Evolutionary conservation across 2,797 vertebrate species (phyloP).

Genomic region (Carapus acus): DNA sequence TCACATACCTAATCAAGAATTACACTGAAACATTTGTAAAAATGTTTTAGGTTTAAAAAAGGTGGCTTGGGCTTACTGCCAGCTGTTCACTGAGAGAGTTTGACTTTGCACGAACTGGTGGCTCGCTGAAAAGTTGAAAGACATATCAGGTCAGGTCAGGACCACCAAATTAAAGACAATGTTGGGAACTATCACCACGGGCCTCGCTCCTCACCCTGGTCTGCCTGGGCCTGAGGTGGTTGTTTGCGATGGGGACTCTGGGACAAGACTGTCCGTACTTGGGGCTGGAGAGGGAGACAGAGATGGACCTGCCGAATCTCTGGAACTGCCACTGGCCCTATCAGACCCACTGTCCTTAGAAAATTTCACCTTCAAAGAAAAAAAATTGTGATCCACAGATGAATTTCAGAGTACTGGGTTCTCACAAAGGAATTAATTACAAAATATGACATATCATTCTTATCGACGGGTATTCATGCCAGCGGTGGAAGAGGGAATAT

Average conservation of each 20-base stretch:
- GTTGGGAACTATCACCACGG: neutral
- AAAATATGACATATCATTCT: no score
- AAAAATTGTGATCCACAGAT: neutral
- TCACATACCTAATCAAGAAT: no score
- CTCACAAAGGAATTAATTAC: no score
- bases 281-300: conserved; percentile 75
- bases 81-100: conserved; percentile 89
- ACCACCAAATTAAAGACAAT: neutral
- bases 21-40: no score
- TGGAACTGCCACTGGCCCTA: conserved; percentile 72
- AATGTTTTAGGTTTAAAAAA: neutral
- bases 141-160: conserved; percentile 1
- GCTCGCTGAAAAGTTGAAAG: conserved; percentile 73
- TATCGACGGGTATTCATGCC: no score
- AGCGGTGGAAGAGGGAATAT: neutral
- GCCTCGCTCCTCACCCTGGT: conserved; percentile 71
- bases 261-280: conserved; percentile 70
- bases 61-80: conserved; percentile 63
- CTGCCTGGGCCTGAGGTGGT: conserved; percentile 69
- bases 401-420: neutral
- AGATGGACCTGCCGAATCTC: conserved; percentile 79
- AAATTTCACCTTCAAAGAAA: conserved; percentile 79
- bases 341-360: conserved; percentile 77
- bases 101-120: conserved; percentile 80
- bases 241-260: conserved; percentile 65